A percentile compares a stretch with the other conserved stretches of the same genome.
Conservation (phyloP, 2,888 invertebrate species). For the Dermolepida albohirtum region DNA sequence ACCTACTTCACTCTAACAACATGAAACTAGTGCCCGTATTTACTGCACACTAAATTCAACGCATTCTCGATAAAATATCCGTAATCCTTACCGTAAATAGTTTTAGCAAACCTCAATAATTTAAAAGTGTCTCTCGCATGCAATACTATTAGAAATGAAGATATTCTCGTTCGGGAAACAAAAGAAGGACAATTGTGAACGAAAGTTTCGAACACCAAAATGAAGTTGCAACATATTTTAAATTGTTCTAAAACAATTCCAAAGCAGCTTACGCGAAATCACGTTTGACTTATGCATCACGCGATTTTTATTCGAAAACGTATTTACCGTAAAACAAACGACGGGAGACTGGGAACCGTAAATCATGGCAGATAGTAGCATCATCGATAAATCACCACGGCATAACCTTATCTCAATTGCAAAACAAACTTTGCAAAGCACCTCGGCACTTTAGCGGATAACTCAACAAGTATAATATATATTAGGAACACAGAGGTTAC, state of each 20-base stretch:
- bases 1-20: too few relatives aligned
- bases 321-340: constrained; percentile 38
- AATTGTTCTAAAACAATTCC: constrained; percentile 15
- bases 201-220: too few relatives aligned
- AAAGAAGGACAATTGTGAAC: too few relatives aligned
- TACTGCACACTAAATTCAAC: too few relatives aligned
- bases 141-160: too few relatives aligned
- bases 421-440: constrained; percentile 42
- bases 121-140: too few relatives aligned
- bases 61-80: too few relatives aligned
- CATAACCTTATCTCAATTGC: constrained; percentile 43
- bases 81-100: too few relatives aligned
- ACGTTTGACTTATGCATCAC: constrained; percentile 38
- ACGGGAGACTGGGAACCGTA: constrained; percentile 40
- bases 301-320: constrained; percentile 38
- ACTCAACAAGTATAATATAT: constrained; percentile 43
- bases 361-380: constrained; percentile 44
- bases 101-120: too few relatives aligned
- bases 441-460: constrained; percentile 38
- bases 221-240: too few relatives aligned
- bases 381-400: constrained; percentile 41
- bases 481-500: constrained; percentile 18
- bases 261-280: constrained; percentile 35
- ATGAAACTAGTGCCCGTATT: too few relatives aligned
- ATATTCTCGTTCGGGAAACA: too few relatives aligned